Conservation (phyloP, 2,113 vertebrate species). For the Aptenodytes forsteri region DNA sequence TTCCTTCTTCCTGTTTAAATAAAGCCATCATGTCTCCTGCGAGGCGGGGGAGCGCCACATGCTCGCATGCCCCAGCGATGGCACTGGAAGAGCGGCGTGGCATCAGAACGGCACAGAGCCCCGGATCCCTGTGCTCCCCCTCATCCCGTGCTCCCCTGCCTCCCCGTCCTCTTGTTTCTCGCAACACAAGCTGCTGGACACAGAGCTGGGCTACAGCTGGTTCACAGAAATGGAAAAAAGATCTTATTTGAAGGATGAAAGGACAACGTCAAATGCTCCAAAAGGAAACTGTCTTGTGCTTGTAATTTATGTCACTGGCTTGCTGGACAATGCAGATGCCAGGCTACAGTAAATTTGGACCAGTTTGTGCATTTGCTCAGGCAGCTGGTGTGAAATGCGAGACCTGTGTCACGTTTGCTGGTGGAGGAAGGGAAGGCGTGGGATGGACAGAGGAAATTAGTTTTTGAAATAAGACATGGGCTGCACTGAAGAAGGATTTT, state of each 20-base stretch:
- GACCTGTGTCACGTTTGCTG: neutral
- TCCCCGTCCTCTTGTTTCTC: neutral
- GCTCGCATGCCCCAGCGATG: neutral
- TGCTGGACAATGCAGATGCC: conserved; percentile 3
- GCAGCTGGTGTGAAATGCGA: conserved; percentile 30
- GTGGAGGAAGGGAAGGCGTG: neutral
- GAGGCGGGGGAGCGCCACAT: neutral
- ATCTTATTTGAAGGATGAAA: conserved; percentile 26
- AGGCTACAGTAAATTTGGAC: conserved; percentile 40
- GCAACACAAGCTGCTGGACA: neutral
- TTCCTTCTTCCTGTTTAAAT: neutral
- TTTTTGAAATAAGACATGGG: conserved; percentile 16
- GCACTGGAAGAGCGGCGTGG: neutral
- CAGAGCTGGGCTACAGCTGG: neutral
- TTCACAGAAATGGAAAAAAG: neutral
- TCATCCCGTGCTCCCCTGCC: neutral
- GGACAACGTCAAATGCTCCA: neutral
- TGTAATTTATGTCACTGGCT: conserved; percentile 42
- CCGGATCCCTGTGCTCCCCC: neutral
- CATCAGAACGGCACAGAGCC: neutral
- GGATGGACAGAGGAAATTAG: conserved; percentile 21
- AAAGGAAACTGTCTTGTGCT: conserved; percentile 24
- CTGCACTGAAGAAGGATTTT: neutral
- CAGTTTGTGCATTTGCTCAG: neutral
- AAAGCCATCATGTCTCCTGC: neutral